Base-by-base conservation (phyloP, 2,113 vertebrate genomes). In the Eclectus roratus region DNA sequence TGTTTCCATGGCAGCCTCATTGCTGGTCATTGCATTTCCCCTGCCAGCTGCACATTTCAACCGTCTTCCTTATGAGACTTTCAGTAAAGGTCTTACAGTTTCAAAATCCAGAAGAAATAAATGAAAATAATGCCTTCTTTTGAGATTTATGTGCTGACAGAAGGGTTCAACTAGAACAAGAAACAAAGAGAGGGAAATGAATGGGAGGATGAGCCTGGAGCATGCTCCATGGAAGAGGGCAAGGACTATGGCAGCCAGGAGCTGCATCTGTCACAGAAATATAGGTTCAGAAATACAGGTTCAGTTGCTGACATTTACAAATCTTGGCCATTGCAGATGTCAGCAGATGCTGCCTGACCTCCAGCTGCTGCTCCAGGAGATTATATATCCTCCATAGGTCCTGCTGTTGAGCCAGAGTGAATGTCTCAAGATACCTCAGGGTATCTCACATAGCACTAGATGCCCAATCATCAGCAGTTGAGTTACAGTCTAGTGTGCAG, bases 1-100 rank as follows among this genome's bases (percentile, higher is more conserved):
- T 37, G 91, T 95, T 96, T 94, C 94, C 72, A 84, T 86, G 60
- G 55, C 61, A 94, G 60, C 64, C 37, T 78, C 47, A 25, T 23
- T 89, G 29, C 33, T 89, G 89, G 91, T 49, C 83, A 41, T 21
- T 80, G 43, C 10, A n/a, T 85, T 91, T 87, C 43, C 39, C 39
- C 29, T 64, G 28, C 14, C 56, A 76, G 21, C 23, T 93, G 47
- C 58, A 74, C 12, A 43, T 63, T 91, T 41, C 31, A n/a, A 84
- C 31, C n/a, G n/a, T 49, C 44, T 47, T 65, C 63, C 64, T 82
- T 68, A 17, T 1, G 2, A 69, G 27, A 65, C 6, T 92, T 86
- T 92, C 80, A 83, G 25, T 53, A 82, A 83, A 82, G 12, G 29
- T 49, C 72, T 84, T 78, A 19, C 3, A 15, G 17, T 89, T 77